Percentiles rank a stretch among this genome's conserved stretches.
These are phyloP conservation scores for Rutilus rutilus DNA, from an alignment of 2,113 vertebrate genomes.

Conservation along the genomic window DNA sequence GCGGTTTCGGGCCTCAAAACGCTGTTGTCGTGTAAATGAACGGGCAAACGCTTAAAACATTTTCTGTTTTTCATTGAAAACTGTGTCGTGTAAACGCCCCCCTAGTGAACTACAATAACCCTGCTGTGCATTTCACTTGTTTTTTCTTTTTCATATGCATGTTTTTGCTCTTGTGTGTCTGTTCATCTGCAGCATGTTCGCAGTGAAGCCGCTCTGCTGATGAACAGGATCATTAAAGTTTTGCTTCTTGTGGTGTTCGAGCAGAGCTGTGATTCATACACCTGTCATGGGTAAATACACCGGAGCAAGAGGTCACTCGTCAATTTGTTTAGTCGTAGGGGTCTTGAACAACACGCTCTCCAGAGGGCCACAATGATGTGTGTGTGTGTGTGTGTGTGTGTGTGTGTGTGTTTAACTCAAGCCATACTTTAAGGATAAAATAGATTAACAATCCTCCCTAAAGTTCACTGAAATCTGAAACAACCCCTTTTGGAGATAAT, in stretches of 20 bases:
- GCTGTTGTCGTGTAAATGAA: too few relatives aligned
- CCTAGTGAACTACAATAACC: background rate
- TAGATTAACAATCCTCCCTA: too few relatives aligned
- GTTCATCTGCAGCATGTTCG: background rate
- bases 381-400: background rate
- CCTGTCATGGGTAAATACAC: slow-evolving; percentile 64
- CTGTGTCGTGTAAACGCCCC: background rate
- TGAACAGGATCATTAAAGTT: background rate
- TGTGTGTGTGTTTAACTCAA: background rate
- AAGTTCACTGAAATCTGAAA: too few relatives aligned
- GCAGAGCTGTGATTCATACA: slow-evolving; percentile 65
- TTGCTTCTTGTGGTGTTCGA: background rate
- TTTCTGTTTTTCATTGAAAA: too few relatives aligned
- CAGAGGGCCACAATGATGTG: slow-evolving; percentile 51
- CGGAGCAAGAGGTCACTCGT: slow-evolving; percentile 59
- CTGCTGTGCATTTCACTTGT: background rate
- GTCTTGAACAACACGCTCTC: slow-evolving; percentile 53
- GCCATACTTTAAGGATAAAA: background rate
- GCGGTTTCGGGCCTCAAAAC: too few relatives aligned
- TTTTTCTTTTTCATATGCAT: background rate
- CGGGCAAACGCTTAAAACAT: too few relatives aligned
- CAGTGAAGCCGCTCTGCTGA: background rate
- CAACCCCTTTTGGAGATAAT: too few relatives aligned
- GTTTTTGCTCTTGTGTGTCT: background rate
- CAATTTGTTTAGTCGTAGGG: slow-evolving; percentile 66